These are phyloP conservation scores for Stegodyphus dumicola DNA, from an alignment of 1,140 invertebrate genomes.

Conservation along the genomic window DNA sequence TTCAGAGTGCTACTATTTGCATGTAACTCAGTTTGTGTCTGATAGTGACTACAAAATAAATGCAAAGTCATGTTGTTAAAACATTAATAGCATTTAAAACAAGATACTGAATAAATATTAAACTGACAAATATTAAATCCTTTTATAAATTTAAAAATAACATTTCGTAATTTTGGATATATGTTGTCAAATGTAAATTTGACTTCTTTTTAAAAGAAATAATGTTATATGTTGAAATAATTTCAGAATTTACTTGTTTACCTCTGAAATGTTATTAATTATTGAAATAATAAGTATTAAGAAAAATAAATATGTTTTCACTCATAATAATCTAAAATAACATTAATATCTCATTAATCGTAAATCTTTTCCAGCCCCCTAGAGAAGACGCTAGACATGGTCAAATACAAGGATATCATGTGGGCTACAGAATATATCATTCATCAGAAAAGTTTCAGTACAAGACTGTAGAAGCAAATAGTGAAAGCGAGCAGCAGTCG, in stretches of 20 bases:
- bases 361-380: conserved; percentile 25
- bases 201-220: too few relatives aligned
- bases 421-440: conserved; percentile 63
- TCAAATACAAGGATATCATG: conserved; percentile 69
- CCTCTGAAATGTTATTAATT: background rate
- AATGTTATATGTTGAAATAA: too few relatives aligned
- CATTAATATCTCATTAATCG: background rate
- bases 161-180: too few relatives aligned
- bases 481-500: conserved; percentile 32
- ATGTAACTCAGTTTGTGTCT: too few relatives aligned
- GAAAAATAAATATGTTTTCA: background rate
- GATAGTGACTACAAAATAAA: too few relatives aligned
- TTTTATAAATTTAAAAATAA: too few relatives aligned
- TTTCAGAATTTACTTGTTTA: background rate
- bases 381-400: conserved; percentile 64
- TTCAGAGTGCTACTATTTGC: too few relatives aligned
- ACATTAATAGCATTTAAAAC: too few relatives aligned
- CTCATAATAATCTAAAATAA: background rate
- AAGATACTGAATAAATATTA: too few relatives aligned
- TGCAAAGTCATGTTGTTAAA: too few relatives aligned
- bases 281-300: background rate
- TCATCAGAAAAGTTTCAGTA: conserved; percentile 64
- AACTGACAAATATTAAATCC: too few relatives aligned
- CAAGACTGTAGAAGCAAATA: conserved; percentile 63
- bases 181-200: too few relatives aligned